These are phyloP conservation scores for Sebastes hopkinsi DNA, from an alignment of 2,797 vertebrate species.

Conservation along the genomic window DNA sequence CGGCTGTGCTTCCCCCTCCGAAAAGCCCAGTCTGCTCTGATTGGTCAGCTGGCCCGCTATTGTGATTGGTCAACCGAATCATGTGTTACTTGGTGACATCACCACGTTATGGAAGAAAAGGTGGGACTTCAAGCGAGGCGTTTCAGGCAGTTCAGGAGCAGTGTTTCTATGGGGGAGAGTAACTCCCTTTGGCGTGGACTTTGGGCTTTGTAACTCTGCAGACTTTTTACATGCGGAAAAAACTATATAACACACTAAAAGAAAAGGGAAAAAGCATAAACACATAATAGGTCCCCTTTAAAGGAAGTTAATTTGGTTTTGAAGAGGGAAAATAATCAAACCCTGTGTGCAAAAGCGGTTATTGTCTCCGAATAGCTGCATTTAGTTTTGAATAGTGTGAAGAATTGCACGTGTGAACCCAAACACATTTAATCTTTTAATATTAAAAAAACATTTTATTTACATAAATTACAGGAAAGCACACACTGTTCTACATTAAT, in stretches of 20 bases:
- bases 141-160: too few species aligned
- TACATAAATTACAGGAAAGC: constrained; percentile 89
- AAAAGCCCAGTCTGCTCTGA: too few species aligned
- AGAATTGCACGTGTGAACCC: constrained; percentile 11
- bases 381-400: background rate
- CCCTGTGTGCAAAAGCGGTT: background rate
- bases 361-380: background rate
- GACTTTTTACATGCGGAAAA: background rate
- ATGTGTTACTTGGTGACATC: too few species aligned
- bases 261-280: too few species aligned
- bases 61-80: too few species aligned
- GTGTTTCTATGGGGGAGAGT: too few species aligned
- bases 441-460: constrained; percentile 85
- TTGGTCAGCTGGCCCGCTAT: too few species aligned
- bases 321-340: background rate
- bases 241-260: fast-evolving
- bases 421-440: constrained; percentile 61
- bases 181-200: too few species aligned
- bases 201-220: background rate
- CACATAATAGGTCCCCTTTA: background rate
- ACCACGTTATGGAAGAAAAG: too few species aligned
- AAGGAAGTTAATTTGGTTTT: constrained; percentile 8
- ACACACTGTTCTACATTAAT: constrained; percentile 77
- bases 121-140: too few species aligned
- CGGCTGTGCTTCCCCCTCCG: too few species aligned